Evolutionary conservation across 1,140 invertebrate genomes (phyloP).

Genomic region (Zaprionus tsacasi): DNA sequence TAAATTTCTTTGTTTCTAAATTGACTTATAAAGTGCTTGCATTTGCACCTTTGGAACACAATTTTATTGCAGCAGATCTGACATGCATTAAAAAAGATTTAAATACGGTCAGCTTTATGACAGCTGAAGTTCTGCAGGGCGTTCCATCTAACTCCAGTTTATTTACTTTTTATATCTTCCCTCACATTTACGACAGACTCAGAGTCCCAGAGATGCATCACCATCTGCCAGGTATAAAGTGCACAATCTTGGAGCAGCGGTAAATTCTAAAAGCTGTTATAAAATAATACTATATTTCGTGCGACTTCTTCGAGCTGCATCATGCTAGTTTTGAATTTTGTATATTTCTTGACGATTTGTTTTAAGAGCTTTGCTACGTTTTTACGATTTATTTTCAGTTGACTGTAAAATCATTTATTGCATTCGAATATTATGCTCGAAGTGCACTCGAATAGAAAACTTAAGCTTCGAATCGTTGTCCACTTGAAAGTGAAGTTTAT

Average conservation of each 20-base stretch:
- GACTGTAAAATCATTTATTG: slow-evolving; percentile 21
- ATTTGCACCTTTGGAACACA: slow-evolving; percentile 5
- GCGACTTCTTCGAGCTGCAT: slow-evolving; percentile 27
- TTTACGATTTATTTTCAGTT: slow-evolving; percentile 10
- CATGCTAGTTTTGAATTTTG: slow-evolving; percentile 29
- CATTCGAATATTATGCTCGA: slow-evolving; percentile 19
- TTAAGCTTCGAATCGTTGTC: slow-evolving; percentile 14
- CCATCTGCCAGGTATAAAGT: not conserved
- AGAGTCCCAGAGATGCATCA: slow-evolving; percentile 10
- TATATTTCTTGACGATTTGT: slow-evolving; percentile 26
- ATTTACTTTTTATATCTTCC: slow-evolving; percentile 14
- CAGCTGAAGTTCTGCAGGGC: not conserved
- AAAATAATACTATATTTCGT: slow-evolving; percentile 23
- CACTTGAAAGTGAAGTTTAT: slow-evolving; percentile 17
- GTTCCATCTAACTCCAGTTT: not conserved
- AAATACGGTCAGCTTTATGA: slow-evolving; percentile 7
- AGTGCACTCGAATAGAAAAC: slow-evolving; percentile 19
- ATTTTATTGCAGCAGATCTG: not conserved
- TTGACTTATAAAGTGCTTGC: not conserved
- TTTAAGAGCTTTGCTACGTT: slow-evolving; percentile 19
- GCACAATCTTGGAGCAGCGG: slow-evolving; percentile 6
- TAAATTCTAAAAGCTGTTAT: slow-evolving; percentile 45
- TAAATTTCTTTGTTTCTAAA: not conserved
- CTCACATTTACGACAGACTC: slow-evolving; percentile 24
- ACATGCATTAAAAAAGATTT: slow-evolving; percentile 7